Base-by-base conservation (phyloP, 2,888 invertebrate genomes). In the Synergus umbraculus region DNA sequence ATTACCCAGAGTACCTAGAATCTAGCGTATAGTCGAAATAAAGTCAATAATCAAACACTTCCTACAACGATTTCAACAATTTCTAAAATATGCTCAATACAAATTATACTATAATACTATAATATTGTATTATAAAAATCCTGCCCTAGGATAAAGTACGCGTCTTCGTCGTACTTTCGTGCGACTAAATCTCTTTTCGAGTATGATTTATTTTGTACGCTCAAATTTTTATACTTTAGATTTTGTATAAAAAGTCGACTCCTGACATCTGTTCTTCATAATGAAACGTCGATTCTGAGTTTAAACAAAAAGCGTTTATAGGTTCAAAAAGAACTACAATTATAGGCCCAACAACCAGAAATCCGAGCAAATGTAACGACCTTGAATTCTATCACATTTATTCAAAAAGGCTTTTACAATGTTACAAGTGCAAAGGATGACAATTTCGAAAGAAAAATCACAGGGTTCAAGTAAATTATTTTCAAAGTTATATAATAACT, bases 1-100 rank as follows among this genome's bases (percentile, higher is more conserved):
- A 58, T 41, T 1, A n/a, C n/a, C 5, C 37, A 49, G 54, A 77
- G 9, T 12, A 80, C 15, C 85, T 86, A 84, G 85, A 80, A 85
- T 85, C 85, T 87, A 85, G 89, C 89, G 89, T 91, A 90, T 89
- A 90, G 90, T 90, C 77, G 84, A 87, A 89, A 90, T 88, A 86
- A 86, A 85, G 87, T 90, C 88, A 88, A 90, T 89, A 87, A 90
- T 89, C 86, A 86, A 88, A 88, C 83, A 91, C 91, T 91, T 91
- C 89, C 90, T 90, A 90, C 90, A 91, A 90, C 91, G 90, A 91
- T 87, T 89, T 87, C 85, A 90, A 91, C 88, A 88, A 90, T 91
- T 91, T 91, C 90, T 91, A 90, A 91, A 91, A 90, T 89, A 88
- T 90, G 90, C 90, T 91, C 90, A 91, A 91, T 90, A 88, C 15